phyloP scores from a whole-genome alignment of 2,888 invertebrate genomes.

The Leptinotarsa rubiginosa region DNA sequence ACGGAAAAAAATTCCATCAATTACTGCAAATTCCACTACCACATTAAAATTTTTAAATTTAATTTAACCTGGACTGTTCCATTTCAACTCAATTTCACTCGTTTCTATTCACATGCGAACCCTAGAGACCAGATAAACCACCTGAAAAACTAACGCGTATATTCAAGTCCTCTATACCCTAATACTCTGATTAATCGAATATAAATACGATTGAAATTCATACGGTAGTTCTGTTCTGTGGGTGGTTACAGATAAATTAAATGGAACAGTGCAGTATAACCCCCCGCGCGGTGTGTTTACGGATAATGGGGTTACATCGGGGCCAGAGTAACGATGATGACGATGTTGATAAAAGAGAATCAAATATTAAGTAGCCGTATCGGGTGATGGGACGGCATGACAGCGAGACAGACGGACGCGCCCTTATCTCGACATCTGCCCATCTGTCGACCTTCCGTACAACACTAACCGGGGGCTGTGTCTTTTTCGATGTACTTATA shows the following conservation, averaged over 20 bases:
- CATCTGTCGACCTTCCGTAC: slow-evolving; percentile 53
- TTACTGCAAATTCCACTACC: too few relatives aligned
- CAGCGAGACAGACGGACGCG: slow-evolving; percentile 40
- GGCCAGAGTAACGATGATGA: slow-evolving; percentile 23
- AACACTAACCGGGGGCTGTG: slow-evolving; percentile 7
- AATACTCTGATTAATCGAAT: slow-evolving; percentile 38
- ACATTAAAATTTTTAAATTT: not conserved
- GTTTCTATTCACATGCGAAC: not conserved
- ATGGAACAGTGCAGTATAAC: slow-evolving; percentile 34
- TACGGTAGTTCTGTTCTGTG: slow-evolving; percentile 39
- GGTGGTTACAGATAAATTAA: slow-evolving; percentile 45
- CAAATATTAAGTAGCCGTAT: slow-evolving; percentile 58
- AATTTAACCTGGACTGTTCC: not conserved
- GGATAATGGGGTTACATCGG: slow-evolving; percentile 48
- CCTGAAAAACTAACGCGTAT: slow-evolving; percentile 5
- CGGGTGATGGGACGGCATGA: slow-evolving; percentile 53
- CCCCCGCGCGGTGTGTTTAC: slow-evolving; percentile 46
- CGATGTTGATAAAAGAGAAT: slow-evolving; percentile 57
- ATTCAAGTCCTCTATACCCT: not conserved
- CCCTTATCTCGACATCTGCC: slow-evolving; percentile 55
- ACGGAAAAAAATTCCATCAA: too few relatives aligned
- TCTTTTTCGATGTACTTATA: slow-evolving; percentile 21
- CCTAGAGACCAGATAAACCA: not conserved
- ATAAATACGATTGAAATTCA: slow-evolving; percentile 47
- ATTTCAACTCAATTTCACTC: slow-evolving; percentile 1